Base-by-base conservation (phyloP, 1,140 invertebrate species). In the Dreissena polymorpha region DNA sequence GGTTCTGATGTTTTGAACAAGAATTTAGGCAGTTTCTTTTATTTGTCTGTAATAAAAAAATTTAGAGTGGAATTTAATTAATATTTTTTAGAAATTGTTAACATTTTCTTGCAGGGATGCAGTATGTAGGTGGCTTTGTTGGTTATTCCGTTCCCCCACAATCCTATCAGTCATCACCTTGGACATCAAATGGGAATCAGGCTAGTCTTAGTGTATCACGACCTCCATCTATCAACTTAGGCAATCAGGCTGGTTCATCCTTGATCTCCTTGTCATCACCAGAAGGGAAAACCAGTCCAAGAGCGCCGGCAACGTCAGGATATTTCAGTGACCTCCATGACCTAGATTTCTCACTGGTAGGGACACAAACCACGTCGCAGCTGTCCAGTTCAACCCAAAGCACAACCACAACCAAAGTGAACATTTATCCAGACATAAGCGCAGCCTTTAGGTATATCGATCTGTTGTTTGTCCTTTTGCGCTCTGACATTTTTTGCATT, bases 351-450 rank as follows among this genome's bases (percentile, higher is more conserved):
- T 51, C 72, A 23, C n/a, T n/a, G 39, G 39, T 39, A 39, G 39
- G 39, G 39, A 39, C 39, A 39, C 39, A 39, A 39, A 39, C 39
- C 39, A 5, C 39, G 39, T 39, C 39, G 8, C 39, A 39, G 39
- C 39, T 5, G 39, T 39, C 39, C 39, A 39, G 39, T 39, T 39
- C 39, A 39, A 39, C 39, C 39, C 50, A 13, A 49, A n/a, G 55
- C 8, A 6, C 71, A 2, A 39, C 39, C 39, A 39, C 39, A 39
- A 39, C 39, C 39, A 39, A 39, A 39, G 39, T 79, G 18, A 74
- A 82, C 71, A 50, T 86, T 6, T 91, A 91, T 68, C 91, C 90
- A 67, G 90, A 91, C 76, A 90, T 91, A 18, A 90, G 90, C 71
- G 84, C 85, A 83, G 89, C 86, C 16, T 91, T 91, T 84, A 86